Conservation (phyloP, 2,113 vertebrate species). For the Mormyrus lacerda region DNA sequence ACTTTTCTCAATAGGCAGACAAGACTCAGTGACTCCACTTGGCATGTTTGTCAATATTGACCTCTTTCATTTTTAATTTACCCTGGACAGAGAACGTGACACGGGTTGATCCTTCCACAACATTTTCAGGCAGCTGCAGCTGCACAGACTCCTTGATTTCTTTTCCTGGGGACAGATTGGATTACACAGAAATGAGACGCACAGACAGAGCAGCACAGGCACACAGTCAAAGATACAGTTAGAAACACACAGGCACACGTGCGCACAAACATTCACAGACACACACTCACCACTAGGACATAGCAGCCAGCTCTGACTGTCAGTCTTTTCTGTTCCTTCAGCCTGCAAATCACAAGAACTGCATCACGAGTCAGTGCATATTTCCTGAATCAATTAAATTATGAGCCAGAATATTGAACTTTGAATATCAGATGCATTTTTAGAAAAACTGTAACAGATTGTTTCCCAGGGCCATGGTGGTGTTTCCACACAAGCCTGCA, state of each 20-base stretch:
- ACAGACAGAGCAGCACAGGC: neutral
- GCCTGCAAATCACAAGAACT: slow-evolving; percentile 2
- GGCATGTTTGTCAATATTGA: neutral
- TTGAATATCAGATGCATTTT: neutral
- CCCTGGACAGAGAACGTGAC: slow-evolving; percentile 48
- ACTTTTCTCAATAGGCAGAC: neutral
- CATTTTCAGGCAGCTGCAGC: slow-evolving; percentile 38
- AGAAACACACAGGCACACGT: neutral
- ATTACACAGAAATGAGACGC: neutral
- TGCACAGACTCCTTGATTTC: slow-evolving; percentile 36
- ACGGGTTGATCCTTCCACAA: slow-evolving; percentile 48
- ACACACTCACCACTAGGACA: slow-evolving; percentile 17
- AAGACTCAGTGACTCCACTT: neutral
- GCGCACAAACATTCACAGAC: neutral
- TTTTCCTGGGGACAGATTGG: slow-evolving; percentile 33
- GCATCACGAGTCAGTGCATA: neutral
- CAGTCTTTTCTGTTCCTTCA: slow-evolving; percentile 20
- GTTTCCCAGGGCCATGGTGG: neutral
- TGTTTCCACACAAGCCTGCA: neutral
- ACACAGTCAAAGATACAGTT: neutral
- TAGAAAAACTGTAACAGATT: neutral
- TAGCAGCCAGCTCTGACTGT: slow-evolving; percentile 15
- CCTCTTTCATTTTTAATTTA: slow-evolving; percentile 28
- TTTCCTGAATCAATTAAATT: neutral
- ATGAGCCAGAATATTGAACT: neutral